A percentile compares a stretch with the other conserved stretches of the same genome.
These are phyloP conservation scores for Oreochromis grahami DNA, from an alignment of 2,797 vertebrate species.

Conservation along the genomic window DNA sequence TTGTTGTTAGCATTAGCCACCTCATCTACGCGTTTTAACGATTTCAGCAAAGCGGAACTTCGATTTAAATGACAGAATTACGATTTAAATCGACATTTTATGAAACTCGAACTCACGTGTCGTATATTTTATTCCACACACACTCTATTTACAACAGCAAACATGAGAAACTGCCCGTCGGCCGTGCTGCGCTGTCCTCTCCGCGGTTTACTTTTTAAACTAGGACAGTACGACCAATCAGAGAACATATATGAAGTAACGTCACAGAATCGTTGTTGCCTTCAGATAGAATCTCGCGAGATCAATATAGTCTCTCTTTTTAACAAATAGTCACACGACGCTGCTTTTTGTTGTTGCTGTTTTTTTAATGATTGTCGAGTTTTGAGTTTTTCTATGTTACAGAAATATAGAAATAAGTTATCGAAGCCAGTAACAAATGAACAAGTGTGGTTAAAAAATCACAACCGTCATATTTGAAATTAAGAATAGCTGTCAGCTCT, in stretches of 20 bases:
- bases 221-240: conserved; percentile 45
- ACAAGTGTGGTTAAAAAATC: neutral
- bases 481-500: neutral
- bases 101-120: neutral
- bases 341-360: neutral
- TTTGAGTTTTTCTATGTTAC: neutral
- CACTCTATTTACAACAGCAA: neutral
- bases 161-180: neutral
- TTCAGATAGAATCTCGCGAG: neutral
- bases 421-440: neutral
- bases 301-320: neutral
- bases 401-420: neutral
- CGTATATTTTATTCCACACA: neutral
- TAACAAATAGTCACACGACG: neutral
- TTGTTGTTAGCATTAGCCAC: conserved; percentile 58
- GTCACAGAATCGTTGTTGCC: neutral
- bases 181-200: neutral
- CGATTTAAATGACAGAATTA: accelerated
- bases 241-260: accelerated
- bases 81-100: accelerated
- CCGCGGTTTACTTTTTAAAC: conserved; percentile 63
- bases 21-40: neutral
- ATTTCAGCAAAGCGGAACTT: accelerated
- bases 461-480: neutral
- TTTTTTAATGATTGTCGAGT: neutral